phyloP scores from a whole-genome alignment of 2,888 invertebrate species.

The Trilocha varians region DNA sequence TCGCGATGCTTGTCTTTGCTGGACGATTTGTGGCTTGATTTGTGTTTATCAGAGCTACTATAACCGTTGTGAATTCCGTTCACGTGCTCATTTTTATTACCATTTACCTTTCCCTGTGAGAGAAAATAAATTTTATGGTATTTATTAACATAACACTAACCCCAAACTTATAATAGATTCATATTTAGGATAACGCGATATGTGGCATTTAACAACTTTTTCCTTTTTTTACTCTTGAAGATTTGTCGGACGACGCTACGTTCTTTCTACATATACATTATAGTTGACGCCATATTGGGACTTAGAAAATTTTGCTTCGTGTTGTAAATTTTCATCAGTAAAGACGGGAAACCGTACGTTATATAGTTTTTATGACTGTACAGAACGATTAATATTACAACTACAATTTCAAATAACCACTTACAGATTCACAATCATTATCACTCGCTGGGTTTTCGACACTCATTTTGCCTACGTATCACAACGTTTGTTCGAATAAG shows the following conservation, averaged over 20 bases:
- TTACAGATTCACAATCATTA: constrained; percentile 74
- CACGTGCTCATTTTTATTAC: constrained; percentile 75
- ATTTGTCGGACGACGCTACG: constrained; percentile 50
- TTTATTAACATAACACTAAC: constrained; percentile 6
- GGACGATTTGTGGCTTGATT: constrained; percentile 78
- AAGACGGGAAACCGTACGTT: constrained; percentile 30
- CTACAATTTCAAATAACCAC: constrained; percentile 45
- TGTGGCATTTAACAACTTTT: neutral
- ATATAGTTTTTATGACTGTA: constrained; percentile 13
- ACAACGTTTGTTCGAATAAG: constrained; percentile 41
- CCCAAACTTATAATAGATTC: neutral
- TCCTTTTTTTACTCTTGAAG: neutral
- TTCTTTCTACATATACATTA: constrained; percentile 68
- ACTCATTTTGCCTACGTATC: constrained; percentile 77
- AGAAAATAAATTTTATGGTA: constrained; percentile 1
- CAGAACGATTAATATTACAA: constrained; percentile 17
- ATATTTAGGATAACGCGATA: neutral
- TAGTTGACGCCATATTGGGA: constrained; percentile 91
- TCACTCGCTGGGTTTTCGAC: constrained; percentile 76
- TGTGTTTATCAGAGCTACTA: constrained; percentile 66
- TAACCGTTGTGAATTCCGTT: constrained; percentile 89
- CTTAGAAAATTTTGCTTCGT: constrained; percentile 76
- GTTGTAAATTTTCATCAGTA: constrained; percentile 67
- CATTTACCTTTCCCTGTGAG: constrained; percentile 67
- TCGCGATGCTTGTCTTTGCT: constrained; percentile 80